phyloP scores from a whole-genome alignment of 2,888 invertebrate genomes.

The Cheilosia variabilis region DNA sequence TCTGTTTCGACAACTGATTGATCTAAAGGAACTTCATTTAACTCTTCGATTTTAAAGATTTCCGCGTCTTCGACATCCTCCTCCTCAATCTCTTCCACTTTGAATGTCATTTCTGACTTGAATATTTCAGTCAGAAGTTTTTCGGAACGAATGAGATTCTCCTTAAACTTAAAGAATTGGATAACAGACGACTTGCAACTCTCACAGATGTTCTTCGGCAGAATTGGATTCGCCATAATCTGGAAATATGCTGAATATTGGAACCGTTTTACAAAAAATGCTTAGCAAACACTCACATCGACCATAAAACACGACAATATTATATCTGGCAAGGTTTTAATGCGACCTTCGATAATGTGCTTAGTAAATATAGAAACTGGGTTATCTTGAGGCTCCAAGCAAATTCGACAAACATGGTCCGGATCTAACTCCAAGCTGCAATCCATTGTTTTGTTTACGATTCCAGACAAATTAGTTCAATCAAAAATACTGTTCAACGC shows the following conservation, averaged over 20 bases:
- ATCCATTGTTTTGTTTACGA: conserved; percentile 69
- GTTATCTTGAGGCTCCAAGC: conserved; percentile 54
- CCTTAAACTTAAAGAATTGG: conserved; percentile 64
- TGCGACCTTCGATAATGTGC: conserved; percentile 60
- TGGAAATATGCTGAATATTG: background rate
- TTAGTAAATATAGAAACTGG: conserved; percentile 64
- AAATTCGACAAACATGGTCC: conserved; percentile 60
- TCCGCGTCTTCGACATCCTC: conserved; percentile 24
- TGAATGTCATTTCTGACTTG: conserved; percentile 39
- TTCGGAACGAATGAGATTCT: conserved; percentile 64
- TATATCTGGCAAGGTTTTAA: conserved; percentile 65
- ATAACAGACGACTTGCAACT: conserved; percentile 55
- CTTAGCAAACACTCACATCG: conserved; percentile 38
- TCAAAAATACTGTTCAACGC: conserved; percentile 66
- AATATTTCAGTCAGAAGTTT: conserved; percentile 61
- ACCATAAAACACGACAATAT: conserved; percentile 61
- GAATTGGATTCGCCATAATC: conserved; percentile 51
- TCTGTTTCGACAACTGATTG: conserved; percentile 12
- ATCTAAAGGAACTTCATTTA: conserved; percentile 13
- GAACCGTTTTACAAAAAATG: background rate
- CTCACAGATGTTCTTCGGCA: conserved; percentile 67
- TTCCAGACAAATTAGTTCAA: conserved; percentile 40
- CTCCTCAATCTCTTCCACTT: conserved; percentile 33
- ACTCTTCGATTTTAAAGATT: conserved; percentile 8
- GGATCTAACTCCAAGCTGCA: conserved; percentile 72